Conservation (phyloP, 2,888 invertebrate species). For the Cosmopolites sordidus region DNA sequence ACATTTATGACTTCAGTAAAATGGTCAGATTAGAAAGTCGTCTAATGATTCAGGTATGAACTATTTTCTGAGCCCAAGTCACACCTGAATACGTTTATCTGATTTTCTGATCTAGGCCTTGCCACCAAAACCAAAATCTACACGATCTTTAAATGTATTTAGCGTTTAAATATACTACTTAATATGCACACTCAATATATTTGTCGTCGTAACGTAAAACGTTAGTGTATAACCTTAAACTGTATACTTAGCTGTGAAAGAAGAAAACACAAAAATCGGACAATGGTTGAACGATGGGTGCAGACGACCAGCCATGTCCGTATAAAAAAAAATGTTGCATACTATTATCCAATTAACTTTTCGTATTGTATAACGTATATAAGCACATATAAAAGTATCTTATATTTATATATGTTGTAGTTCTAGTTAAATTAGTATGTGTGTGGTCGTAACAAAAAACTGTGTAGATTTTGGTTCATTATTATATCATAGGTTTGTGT, state of each 20-base stretch:
- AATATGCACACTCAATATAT: constrained; percentile 22
- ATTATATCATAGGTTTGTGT: no score
- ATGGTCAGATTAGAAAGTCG: constrained; percentile 2
- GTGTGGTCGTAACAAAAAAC: constrained; percentile 15
- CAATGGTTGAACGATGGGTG: constrained; percentile 33
- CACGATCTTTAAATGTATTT: constrained; percentile 16
- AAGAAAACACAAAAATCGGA: constrained; percentile 28
- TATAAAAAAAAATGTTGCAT: constrained; percentile 29
- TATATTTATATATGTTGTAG: constrained; percentile 32
- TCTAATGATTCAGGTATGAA: constrained; percentile 4
- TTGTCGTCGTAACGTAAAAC: constrained; percentile 31
- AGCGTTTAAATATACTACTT: constrained; percentile 17
- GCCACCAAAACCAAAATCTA: constrained; percentile 4
- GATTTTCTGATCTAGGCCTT: constrained; percentile 4
- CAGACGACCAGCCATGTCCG: constrained; percentile 32
- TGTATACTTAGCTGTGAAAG: constrained; percentile 30
- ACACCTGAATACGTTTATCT: constrained; percentile 8
- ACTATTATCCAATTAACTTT: constrained; percentile 29
- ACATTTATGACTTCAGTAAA: background rate
- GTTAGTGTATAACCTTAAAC: constrained; percentile 28
- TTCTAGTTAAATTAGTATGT: constrained; percentile 27
- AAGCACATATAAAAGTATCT: constrained; percentile 32
- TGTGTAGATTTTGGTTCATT: constrained; percentile 12
- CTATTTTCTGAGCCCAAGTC: constrained; percentile 19
- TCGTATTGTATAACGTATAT: constrained; percentile 26